These are phyloP conservation scores for Uria lomvia DNA, from an alignment of 2,113 vertebrate species.

Conservation along the genomic window DNA sequence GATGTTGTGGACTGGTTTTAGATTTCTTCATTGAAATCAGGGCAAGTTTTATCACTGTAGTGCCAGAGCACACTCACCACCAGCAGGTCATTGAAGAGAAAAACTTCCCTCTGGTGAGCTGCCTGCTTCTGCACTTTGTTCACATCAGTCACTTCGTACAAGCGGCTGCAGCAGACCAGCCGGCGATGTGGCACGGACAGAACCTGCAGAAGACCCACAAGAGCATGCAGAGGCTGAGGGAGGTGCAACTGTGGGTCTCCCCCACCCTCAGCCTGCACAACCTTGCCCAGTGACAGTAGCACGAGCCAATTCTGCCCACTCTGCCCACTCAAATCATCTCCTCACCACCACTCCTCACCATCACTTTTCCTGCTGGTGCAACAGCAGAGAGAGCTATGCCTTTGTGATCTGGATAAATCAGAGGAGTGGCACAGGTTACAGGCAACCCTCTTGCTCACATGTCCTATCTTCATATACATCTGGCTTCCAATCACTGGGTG, in stretches of 20 bases:
- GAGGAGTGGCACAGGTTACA: background rate
- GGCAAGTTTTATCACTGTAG: background rate
- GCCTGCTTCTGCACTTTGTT: conserved; percentile 98
- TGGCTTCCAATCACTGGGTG: background rate
- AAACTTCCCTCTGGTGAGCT: conserved; percentile 94
- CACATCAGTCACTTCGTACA: conserved; percentile 93
- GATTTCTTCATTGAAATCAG: background rate
- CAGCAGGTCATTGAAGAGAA: conserved; percentile 97
- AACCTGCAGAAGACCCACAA: conserved; percentile 74
- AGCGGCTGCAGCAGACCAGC: conserved; percentile 96
- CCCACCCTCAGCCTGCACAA: background rate
- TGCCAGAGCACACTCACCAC: conserved; percentile 80
- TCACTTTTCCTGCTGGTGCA: background rate
- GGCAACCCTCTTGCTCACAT: background rate
- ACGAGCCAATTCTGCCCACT: background rate
- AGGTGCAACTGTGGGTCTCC: background rate
- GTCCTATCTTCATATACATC: background rate
- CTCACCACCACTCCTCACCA: background rate
- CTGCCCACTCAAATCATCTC: background rate
- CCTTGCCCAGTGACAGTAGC: background rate
- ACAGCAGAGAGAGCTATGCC: background rate
- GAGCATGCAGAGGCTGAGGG: background rate
- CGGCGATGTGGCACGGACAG: conserved; percentile 93
- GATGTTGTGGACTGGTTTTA: background rate
- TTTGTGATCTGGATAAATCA: background rate